phyloP scores from a whole-genome alignment of 2,797 vertebrate species.

The Acanthopagrus latus region DNA sequence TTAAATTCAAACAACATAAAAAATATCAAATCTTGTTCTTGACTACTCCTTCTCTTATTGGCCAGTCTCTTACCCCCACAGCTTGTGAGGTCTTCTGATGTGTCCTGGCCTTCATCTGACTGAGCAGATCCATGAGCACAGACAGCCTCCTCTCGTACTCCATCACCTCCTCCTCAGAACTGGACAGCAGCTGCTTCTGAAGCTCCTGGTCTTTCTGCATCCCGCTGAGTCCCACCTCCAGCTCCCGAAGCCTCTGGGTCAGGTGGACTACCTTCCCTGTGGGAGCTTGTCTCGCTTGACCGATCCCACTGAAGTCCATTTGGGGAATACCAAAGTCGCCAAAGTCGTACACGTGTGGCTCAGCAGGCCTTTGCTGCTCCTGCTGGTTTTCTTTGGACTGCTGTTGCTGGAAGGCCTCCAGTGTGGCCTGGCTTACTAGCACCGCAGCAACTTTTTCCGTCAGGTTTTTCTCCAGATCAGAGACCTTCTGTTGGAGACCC shows the following conservation, averaged over 20 bases:
- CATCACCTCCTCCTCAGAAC: slow-evolving; percentile 86
- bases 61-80: slow-evolving; percentile 64
- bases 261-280: slow-evolving; percentile 79
- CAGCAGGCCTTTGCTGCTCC: slow-evolving; percentile 26
- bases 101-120: slow-evolving; percentile 74
- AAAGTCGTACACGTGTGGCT: slow-evolving; percentile 39
- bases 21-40: no score
- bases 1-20: no score
- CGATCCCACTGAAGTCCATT: slow-evolving; percentile 63
- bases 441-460: slow-evolving; percentile 88
- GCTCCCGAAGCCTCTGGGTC: slow-evolving; percentile 85
- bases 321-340: slow-evolving; percentile 64
- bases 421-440: slow-evolving; percentile 89
- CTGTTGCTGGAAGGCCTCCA: slow-evolving; percentile 85
- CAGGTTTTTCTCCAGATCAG: slow-evolving; percentile 87
- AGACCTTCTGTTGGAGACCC: slow-evolving; percentile 81
- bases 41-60: not conserved
- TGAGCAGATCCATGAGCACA: slow-evolving; percentile 86
- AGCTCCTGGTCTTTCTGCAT: slow-evolving; percentile 87
- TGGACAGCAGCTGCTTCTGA: slow-evolving; percentile 88
- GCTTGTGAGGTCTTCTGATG: slow-evolving; percentile 32
- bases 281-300: slow-evolving; percentile 51
- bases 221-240: slow-evolving; percentile 85
- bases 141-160: slow-evolving; percentile 89
- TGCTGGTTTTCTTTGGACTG: slow-evolving; percentile 51